Evolutionary conservation across 1,140 invertebrate genomes (phyloP).

Genomic region (Rhagoletis zephyria): DNA sequence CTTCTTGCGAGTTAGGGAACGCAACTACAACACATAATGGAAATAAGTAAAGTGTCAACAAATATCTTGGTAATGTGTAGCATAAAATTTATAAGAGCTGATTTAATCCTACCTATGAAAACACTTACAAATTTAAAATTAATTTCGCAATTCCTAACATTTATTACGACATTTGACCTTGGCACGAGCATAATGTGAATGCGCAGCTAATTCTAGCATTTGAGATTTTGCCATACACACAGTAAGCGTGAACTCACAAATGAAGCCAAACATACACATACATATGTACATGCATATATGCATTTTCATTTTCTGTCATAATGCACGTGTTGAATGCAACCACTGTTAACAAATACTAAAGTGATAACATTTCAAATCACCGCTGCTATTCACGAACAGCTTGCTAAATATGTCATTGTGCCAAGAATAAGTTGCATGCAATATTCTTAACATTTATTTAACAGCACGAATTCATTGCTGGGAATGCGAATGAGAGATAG

Average conservation of each 20-base stretch:
- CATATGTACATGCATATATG: not conserved
- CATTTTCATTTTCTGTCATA: not conserved
- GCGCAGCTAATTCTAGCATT: not conserved
- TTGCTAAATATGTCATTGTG: not conserved
- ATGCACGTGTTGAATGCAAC: slow-evolving; percentile 4
- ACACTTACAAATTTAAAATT: not conserved
- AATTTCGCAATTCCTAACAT: not conserved
- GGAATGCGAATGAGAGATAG: not conserved
- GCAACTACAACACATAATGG: too few species aligned
- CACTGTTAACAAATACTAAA: not conserved
- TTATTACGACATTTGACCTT: not conserved
- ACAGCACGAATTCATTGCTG: not conserved
- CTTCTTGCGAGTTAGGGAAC: too few species aligned
- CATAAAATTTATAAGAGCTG: too few species aligned
- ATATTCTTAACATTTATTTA: too few species aligned
- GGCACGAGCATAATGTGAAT: slow-evolving; percentile 15
- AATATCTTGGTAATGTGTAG: too few species aligned
- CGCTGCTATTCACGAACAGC: not conserved
- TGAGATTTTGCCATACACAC: not conserved
- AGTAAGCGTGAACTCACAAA: not conserved
- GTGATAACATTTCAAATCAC: not conserved
- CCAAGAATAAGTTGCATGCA: not conserved
- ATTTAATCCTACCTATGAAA: too few species aligned
- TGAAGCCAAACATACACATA: not conserved
- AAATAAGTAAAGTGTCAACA: too few species aligned